phyloP scores from a whole-genome alignment of 23 tunicate genomes.

The Pegea sp. region DNA sequence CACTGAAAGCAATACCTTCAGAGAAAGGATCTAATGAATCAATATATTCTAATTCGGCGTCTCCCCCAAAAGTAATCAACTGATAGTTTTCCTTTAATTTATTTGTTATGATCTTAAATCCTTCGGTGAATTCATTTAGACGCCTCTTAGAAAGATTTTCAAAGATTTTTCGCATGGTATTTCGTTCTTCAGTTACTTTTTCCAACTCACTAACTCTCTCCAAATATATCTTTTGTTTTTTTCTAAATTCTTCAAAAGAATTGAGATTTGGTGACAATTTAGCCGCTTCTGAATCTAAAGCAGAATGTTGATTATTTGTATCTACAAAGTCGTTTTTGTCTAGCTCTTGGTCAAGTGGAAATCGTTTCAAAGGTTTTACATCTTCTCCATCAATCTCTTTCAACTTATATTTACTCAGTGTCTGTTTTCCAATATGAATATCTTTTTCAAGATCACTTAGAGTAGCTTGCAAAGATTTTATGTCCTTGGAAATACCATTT shows the following conservation, averaged over 20 bases:
- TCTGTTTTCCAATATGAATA: no score
- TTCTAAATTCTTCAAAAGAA: constrained; percentile 54
- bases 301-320: constrained; percentile 5
- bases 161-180: constrained; percentile 28
- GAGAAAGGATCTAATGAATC: constrained; percentile 92
- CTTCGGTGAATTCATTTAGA: constrained; percentile 56
- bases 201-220: constrained; percentile 62
- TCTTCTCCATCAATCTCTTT: constrained; percentile 50
- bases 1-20: constrained; percentile 88
- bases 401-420: constrained; percentile 24
- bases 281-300: constrained; percentile 20
- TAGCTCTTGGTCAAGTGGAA: constrained; percentile 52
- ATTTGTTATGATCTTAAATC: constrained; percentile 64
- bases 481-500: no score
- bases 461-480: no score
- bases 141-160: constrained; percentile 57
- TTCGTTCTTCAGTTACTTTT: constrained; percentile 42
- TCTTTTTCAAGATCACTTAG: no score
- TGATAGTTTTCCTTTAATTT: constrained; percentile 89
- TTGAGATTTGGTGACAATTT: constrained; percentile 49
- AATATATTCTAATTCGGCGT: constrained; percentile 89
- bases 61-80: constrained; percentile 95
- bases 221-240: constrained; percentile 54
- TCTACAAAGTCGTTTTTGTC: constrained; percentile 8
- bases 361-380: constrained; percentile 6